Evolutionary conservation across 2,797 vertebrate species (phyloP).

Genomic region (Gouania willdenowi): DNA sequence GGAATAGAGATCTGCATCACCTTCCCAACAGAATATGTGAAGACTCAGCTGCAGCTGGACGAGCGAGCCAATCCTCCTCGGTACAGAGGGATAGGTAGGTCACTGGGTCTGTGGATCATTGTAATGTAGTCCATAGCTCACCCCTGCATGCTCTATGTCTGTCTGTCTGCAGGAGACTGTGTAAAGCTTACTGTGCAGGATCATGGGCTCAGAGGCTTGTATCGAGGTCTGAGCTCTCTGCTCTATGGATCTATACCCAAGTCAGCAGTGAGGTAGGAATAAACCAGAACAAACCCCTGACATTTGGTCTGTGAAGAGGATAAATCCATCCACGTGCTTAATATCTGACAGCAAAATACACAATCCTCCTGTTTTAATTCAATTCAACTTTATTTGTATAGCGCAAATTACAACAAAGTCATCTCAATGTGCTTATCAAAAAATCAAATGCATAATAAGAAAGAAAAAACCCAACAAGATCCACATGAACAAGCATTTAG

Average conservation of each 20-base stretch:
- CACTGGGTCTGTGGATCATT: no score
- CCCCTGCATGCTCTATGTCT: conserved; percentile 8
- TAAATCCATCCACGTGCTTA: no score
- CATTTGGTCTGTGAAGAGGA: no score
- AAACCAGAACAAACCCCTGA: no score
- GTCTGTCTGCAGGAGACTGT: conserved; percentile 68
- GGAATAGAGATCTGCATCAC: conserved; percentile 80
- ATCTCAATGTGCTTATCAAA: no score
- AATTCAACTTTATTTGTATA: no score
- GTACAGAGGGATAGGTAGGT: conserved; percentile 77
- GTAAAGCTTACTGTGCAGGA: conserved; percentile 79
- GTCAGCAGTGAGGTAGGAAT: conserved; percentile 77
- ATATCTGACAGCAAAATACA: no score
- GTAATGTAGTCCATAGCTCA: background rate
- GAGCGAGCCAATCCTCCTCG: conserved; percentile 74
- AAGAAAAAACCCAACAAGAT: no score
- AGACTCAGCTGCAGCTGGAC: conserved; percentile 81
- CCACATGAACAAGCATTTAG: no score
- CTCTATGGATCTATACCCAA: conserved; percentile 82
- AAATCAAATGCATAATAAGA: no score
- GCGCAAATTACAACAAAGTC: no score
- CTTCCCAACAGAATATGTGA: conserved; percentile 80
- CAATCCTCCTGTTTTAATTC: no score
- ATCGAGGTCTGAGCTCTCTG: conserved; percentile 79
- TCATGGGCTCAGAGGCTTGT: conserved; percentile 78